phyloP scores from a whole-genome alignment of 1,140 invertebrate species.

The Ptiloglossa arizonensis region DNA sequence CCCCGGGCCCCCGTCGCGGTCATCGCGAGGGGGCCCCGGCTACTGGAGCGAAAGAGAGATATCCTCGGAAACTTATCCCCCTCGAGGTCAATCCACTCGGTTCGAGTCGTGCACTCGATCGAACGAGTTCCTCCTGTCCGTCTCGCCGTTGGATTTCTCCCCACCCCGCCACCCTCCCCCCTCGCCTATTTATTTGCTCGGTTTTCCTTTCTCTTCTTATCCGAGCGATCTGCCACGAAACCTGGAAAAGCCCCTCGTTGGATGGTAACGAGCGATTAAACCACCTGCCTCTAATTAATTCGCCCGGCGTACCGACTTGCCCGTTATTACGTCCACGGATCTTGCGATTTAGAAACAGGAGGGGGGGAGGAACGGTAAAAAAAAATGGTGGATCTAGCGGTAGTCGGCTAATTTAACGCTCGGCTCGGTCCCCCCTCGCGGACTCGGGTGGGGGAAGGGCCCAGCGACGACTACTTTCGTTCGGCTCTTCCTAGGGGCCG shows the following conservation, averaged over 20 bases:
- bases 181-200: constrained; percentile 14
- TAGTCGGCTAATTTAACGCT: constrained; percentile 35
- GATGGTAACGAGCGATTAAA: constrained; percentile 29
- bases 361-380: no score
- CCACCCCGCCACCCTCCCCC: no score
- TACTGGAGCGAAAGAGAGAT: constrained; percentile 24
- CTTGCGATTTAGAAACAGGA: background rate
- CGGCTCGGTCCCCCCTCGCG: background rate
- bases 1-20: constrained; percentile 12
- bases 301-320: constrained; percentile 15
- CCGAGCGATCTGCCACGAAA: constrained; percentile 35
- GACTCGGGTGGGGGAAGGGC: no score
- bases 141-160: no score
- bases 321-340: constrained; percentile 39
- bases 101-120: constrained; percentile 13
- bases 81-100: constrained; percentile 39
- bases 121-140: constrained; percentile 6
- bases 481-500: no score
- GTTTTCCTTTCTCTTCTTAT: constrained; percentile 52
- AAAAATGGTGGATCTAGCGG: background rate
- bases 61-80: constrained; percentile 43
- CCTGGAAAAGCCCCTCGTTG: constrained; percentile 16
- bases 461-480: background rate
- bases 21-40: constrained; percentile 12
- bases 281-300: constrained; percentile 52